Percentiles rank a stretch among this genome's conserved stretches.
phyloP scores from a whole-genome alignment of 92 coral and sea anemone genomes.

The Parazoanthus atlanticus region DNA sequence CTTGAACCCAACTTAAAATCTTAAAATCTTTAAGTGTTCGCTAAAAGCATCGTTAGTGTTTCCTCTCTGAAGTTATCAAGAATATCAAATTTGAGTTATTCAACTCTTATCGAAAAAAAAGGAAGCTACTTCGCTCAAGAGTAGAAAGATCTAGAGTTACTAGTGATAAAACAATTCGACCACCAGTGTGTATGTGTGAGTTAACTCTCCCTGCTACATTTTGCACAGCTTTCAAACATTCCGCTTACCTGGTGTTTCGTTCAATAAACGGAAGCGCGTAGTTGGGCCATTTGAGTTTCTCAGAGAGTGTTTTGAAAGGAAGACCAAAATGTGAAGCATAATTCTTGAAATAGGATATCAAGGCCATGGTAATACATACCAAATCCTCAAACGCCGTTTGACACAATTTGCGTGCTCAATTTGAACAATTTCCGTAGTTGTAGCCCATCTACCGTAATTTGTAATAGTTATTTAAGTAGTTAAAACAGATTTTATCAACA shows the following conservation, averaged over 20 bases:
- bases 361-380: not conserved
- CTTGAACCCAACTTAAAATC: constrained; percentile 18
- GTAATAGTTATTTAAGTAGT: constrained; percentile 23
- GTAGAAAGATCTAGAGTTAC: not conserved
- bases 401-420: not conserved
- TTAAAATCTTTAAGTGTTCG: constrained; percentile 33
- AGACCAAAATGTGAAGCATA: not conserved
- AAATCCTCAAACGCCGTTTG: constrained; percentile 15
- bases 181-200: not conserved
- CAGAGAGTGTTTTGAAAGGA: not conserved
- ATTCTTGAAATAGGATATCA: not conserved
- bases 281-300: too few species aligned
- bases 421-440: constrained; percentile 26
- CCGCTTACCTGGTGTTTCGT: too few species aligned
- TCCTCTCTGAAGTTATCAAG: constrained; percentile 21
- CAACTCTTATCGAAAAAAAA: constrained; percentile 1
- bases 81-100: constrained; percentile 21
- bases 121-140: constrained; percentile 16
- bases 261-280: too few species aligned
- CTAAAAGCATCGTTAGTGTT: constrained; percentile 35
- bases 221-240: not conserved
- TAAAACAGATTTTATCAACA: constrained; percentile 32
- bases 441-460: not conserved
- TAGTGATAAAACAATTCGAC: constrained; percentile 1
- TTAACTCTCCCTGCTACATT: too few species aligned